phyloP scores from a whole-genome alignment of 2,888 invertebrate genomes.

The Scaptomyza parva region DNA sequence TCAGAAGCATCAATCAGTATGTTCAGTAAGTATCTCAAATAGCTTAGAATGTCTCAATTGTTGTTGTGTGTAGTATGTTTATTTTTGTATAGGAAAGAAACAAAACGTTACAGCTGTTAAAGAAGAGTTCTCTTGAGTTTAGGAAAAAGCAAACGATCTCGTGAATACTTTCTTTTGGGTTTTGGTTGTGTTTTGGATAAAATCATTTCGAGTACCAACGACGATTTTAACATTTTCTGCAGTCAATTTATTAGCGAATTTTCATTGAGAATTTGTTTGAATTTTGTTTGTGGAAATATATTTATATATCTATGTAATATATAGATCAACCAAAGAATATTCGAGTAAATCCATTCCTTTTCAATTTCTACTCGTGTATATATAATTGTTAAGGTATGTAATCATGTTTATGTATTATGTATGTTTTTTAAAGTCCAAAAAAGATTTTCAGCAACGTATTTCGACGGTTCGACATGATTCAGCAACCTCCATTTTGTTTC shows the following conservation, averaged over 20 bases:
- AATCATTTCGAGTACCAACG: conserved; percentile 60
- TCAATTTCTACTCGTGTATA: conserved; percentile 29
- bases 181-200: conserved; percentile 16
- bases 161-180: conserved; percentile 27
- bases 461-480: conserved; percentile 76
- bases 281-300: conserved; percentile 24
- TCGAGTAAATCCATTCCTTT: conserved; percentile 24
- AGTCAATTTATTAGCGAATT: conserved; percentile 46
- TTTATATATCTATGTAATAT: too few relatives aligned
- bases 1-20: conserved; percentile 75
- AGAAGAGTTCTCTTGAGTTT: conserved; percentile 58
- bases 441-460: conserved; percentile 75
- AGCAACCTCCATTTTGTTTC: conserved; percentile 64
- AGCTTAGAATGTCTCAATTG: conserved; percentile 74
- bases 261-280: conserved; percentile 23
- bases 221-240: conserved; percentile 56
- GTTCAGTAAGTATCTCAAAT: conserved; percentile 75
- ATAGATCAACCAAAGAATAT: conserved; percentile 22
- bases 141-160: conserved; percentile 46
- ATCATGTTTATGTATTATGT: conserved; percentile 45
- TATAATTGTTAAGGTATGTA: conserved; percentile 27
- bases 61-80: conserved; percentile 54
- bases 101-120: conserved; percentile 73
- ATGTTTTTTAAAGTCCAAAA: conserved; percentile 63
- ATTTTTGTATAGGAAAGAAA: conserved; percentile 70